Evolutionary conservation across 2,113 vertebrate genomes (phyloP).

Genomic region (Eolophus roseicapilla): DNA sequence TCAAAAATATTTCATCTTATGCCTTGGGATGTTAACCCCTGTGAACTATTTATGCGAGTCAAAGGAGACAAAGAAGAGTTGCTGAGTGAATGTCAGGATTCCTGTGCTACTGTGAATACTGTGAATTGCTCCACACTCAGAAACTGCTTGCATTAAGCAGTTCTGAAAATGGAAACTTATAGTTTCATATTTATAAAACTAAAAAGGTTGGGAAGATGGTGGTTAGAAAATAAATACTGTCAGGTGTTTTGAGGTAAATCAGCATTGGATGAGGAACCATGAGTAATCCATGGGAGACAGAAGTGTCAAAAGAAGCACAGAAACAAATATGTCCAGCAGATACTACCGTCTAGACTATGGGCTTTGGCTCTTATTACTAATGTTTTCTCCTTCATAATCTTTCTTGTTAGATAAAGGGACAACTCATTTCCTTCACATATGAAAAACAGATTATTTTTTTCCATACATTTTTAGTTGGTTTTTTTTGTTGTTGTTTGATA

Average conservation of each 20-base stretch:
- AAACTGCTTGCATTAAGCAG: background rate
- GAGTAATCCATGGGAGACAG: background rate
- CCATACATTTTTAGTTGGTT: background rate
- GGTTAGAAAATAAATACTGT: background rate
- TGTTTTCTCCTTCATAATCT: constrained; percentile 39
- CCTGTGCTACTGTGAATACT: background rate
- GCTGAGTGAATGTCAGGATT: background rate
- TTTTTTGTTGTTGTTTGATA: constrained; percentile 24
- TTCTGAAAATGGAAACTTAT: background rate
- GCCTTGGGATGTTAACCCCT: background rate
- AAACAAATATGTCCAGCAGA: background rate
- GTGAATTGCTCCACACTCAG: background rate
- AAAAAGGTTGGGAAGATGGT: background rate
- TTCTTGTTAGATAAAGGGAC: constrained; percentile 16
- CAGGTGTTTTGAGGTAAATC: background rate
- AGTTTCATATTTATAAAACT: background rate
- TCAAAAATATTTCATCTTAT: background rate
- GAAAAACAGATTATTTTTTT: background rate
- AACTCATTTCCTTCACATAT: constrained; percentile 33
- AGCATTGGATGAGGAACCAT: background rate
- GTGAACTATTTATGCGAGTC: background rate
- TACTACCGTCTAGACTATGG: constrained; percentile 37
- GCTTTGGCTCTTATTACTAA: constrained; percentile 24
- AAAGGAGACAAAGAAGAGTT: background rate
- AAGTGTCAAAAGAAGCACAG: background rate